Conservation (phyloP, 2,113 vertebrate genomes). For the Meriones unguiculatus region DNA sequence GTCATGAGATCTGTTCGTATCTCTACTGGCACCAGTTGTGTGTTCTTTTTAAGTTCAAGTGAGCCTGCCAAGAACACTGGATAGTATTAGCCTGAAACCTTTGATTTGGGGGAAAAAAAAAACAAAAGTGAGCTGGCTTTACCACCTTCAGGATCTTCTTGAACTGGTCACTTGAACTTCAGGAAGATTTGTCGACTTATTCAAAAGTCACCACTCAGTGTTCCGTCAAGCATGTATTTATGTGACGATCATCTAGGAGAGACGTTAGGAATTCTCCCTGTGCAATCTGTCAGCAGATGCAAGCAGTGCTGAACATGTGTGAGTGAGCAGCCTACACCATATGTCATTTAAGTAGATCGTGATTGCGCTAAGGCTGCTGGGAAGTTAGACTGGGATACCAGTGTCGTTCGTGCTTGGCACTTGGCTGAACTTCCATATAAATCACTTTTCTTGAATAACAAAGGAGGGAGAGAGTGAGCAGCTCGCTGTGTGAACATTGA, state of each 20-base stretch:
- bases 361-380: constrained; percentile 74
- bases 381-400: constrained; percentile 59
- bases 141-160: constrained; percentile 67
- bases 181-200: constrained; percentile 73
- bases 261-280: constrained; percentile 72
- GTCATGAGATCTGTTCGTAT: constrained; percentile 50
- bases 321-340: constrained; percentile 77
- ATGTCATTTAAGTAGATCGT: constrained; percentile 70
- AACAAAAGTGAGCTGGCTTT: constrained; percentile 52
- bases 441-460: constrained; percentile 70
- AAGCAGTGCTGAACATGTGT: constrained; percentile 67
- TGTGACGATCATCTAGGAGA: constrained; percentile 78
- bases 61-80: constrained; percentile 75
- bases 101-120: constrained; percentile 63
- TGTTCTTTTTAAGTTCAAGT: constrained; percentile 61
- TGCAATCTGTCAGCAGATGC: constrained; percentile 84
- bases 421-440: constrained; percentile 74
- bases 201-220: constrained; percentile 73
- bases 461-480: constrained; percentile 70
- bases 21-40: constrained; percentile 75
- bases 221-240: constrained; percentile 76
- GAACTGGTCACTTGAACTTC: constrained; percentile 73
- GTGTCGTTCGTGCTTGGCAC: constrained; percentile 72
- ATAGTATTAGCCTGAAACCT: constrained; percentile 78
- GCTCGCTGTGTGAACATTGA: constrained; percentile 85